Percentiles rank a stretch among this genome's conserved stretches.
phyloP scores from a whole-genome alignment of 2,797 vertebrate genomes.

The Hydrocynus forskahlii region DNA sequence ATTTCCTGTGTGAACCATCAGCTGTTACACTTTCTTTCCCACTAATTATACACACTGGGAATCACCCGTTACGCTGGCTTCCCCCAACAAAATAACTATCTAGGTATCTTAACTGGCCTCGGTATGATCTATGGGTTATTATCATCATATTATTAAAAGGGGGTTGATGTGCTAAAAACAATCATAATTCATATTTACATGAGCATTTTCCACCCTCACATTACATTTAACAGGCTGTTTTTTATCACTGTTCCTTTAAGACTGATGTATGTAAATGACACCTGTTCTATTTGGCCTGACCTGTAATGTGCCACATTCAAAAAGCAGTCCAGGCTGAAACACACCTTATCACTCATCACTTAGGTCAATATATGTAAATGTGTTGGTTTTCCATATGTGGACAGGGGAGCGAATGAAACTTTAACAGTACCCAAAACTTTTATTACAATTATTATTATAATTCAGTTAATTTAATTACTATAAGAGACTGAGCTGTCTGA shows the following conservation, averaged over 20 bases:
- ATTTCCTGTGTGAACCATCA: constrained; percentile 23
- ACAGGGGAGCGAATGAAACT: too few relatives aligned
- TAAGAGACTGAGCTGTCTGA: neutral
- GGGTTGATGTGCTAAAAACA: too few relatives aligned
- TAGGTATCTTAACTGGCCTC: constrained; percentile 30
- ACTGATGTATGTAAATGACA: neutral
- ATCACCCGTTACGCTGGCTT: constrained; percentile 19
- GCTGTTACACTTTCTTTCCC: constrained; percentile 27
- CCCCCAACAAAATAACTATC: constrained; percentile 18
- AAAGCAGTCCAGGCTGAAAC: neutral
- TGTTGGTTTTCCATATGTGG: too few relatives aligned
- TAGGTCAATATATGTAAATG: too few relatives aligned
- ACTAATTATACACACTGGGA: constrained; percentile 26
- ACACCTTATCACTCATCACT: too few relatives aligned
- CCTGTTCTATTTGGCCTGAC: neutral
- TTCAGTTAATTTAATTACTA: too few relatives aligned
- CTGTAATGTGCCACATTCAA: neutral
- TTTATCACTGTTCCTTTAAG: neutral
- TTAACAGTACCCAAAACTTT: too few relatives aligned
- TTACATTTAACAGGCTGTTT: too few relatives aligned
- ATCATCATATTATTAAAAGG: neutral
- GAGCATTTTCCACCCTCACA: neutral
- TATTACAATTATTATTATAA: too few relatives aligned
- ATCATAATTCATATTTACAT: neutral
- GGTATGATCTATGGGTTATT: constrained; percentile 17